Base-by-base conservation (phyloP, 1,140 invertebrate species). In the Chironomus tepperi region DNA sequence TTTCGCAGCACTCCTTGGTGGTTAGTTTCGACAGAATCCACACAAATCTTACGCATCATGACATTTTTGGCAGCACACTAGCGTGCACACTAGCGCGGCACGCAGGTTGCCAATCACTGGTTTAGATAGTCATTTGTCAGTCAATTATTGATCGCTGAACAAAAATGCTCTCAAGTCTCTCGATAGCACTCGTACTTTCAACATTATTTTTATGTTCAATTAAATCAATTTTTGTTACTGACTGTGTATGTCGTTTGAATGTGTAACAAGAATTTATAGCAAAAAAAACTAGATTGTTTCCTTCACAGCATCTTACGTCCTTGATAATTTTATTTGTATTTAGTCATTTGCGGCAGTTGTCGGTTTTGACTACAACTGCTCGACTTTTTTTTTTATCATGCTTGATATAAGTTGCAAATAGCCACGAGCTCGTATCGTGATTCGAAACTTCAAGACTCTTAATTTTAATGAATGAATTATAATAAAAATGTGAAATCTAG, bases 401-500 rank as follows among this genome's bases (percentile, higher is more conserved):
- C 12, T 57, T 57, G 12, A 57, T 57, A 12, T 34, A 34, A 34
- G n/a, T 57, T 57, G 5, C 47, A 15, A 57, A 57, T 57, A 57
- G 47, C 47, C 47, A 57, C 47, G 47, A 57, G 47, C 47, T n/a
- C 47, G 47, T 57, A 57, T 57, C 47, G 47, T 57, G 47, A 15
- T 57, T 57, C n/a, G 47, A 57, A 57, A 57, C 47, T 57, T 34
- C 47, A n/a, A 57, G 47, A 34, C 24, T 34, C 24, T 34, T 34
- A n/a, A n/a, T 34, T 34, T 34, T 34, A 34, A 34, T 34, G 24
- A 34, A 34, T 34, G 24, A 34, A 34, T 34, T 34, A 34, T 15
- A 57, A n/a, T n/a, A 57, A n/a, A 57, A n/a, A 57, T n/a, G 47
- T 57, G 47, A 57, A 57, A 57, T 57, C 47, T n/a, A n/a, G n/a